These are phyloP conservation scores for Glaucidium brasilianum DNA, from an alignment of 2,113 vertebrate species.

Conservation along the genomic window DNA sequence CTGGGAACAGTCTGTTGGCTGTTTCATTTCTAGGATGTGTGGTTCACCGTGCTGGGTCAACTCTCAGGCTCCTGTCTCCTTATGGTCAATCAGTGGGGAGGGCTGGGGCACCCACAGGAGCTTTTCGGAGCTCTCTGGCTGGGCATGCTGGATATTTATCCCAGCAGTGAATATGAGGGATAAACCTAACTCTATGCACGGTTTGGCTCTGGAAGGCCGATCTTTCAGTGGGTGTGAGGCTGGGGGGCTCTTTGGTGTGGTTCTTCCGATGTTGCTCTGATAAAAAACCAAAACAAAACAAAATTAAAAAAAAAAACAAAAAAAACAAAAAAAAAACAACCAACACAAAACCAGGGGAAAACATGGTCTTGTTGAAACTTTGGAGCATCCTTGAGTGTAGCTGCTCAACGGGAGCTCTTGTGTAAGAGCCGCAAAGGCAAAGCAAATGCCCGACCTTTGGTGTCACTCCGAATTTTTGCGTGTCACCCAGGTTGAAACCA, in stretches of 20 bases:
- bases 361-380: not conserved
- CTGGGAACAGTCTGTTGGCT: not conserved
- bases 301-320: too few species aligned
- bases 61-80: not conserved
- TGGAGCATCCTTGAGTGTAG: not conserved
- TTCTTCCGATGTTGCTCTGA: too few species aligned
- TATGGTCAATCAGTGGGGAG: not conserved
- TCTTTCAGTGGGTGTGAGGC: not conserved
- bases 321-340: too few species aligned
- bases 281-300: too few species aligned
- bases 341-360: not conserved
- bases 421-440: too few species aligned
- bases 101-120: not conserved
- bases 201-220: not conserved
- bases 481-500: not conserved
- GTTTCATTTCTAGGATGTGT: not conserved
- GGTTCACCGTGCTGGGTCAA: not conserved
- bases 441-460: not conserved
- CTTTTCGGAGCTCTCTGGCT: not conserved
- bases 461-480: not conserved
- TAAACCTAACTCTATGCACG: fast-evolving
- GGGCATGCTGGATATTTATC: not conserved
- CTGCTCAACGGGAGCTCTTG: not conserved
- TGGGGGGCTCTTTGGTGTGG: too few species aligned
- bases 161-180: not conserved